Percentiles rank a stretch among this genome's conserved stretches.
phyloP scores from a whole-genome alignment of 2,888 invertebrate genomes.

The Vandiemenella viatica region DNA sequence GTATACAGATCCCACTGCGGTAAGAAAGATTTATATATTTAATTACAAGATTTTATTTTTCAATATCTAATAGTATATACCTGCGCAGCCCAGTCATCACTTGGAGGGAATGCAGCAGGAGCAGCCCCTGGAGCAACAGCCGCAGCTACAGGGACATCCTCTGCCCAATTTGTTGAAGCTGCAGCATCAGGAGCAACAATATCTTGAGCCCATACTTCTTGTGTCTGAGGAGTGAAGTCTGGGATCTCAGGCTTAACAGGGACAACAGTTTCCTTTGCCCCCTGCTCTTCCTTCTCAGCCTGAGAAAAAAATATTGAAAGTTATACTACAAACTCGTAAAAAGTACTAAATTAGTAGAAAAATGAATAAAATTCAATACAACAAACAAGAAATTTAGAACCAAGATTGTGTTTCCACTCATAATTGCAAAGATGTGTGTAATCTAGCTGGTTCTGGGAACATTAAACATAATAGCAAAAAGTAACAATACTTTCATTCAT shows the following conservation, averaged over 20 bases:
- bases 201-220: conserved; percentile 39
- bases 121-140: conserved; percentile 19
- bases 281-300: conserved; percentile 90
- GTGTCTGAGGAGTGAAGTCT: conserved; percentile 27
- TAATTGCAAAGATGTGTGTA: too few species aligned
- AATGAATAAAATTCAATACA: too few species aligned
- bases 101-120: conserved; percentile 19
- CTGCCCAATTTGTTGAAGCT: conserved; percentile 22
- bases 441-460: too few species aligned
- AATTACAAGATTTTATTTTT: neutral
- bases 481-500: too few species aligned
- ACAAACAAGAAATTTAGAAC: too few species aligned
- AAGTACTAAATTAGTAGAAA: too few species aligned
- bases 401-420: too few species aligned
- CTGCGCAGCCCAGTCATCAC: conserved; percentile 29
- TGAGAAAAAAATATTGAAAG: conserved; percentile 21
- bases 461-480: too few species aligned
- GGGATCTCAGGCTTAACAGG: conserved; percentile 34
- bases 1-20: too few species aligned
- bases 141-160: conserved; percentile 25
- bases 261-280: conserved; percentile 58
- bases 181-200: conserved; percentile 27
- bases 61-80: conserved; percentile 17
- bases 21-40: too few species aligned
- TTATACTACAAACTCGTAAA: neutral